Percentiles rank a stretch among this genome's conserved stretches.
phyloP scores from a whole-genome alignment of 2,797 vertebrate species.

The Rousettus madagascariensis region DNA sequence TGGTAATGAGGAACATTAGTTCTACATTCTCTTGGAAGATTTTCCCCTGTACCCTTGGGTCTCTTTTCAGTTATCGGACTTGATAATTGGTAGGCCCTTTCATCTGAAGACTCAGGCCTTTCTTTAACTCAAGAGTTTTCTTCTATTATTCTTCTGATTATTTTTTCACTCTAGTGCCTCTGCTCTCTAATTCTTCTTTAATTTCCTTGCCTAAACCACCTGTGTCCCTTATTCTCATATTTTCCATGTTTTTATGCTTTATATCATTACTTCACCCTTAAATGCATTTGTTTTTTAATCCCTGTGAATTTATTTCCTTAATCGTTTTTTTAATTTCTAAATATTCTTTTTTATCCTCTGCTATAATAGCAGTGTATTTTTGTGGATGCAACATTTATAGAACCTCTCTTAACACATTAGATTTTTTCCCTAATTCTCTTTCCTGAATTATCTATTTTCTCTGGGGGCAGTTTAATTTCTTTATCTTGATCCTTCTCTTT shows the following conservation, averaged over 20 bases:
- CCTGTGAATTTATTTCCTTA: background rate
- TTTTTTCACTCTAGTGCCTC: background rate
- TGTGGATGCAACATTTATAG: background rate
- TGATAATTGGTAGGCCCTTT: background rate
- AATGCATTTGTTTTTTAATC: background rate
- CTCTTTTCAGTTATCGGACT: background rate
- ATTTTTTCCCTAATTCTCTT: background rate
- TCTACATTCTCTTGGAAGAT: background rate
- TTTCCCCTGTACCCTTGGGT: background rate
- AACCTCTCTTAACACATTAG: background rate
- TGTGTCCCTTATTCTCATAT: background rate
- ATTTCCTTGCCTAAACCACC: background rate
- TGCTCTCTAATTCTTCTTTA: background rate
- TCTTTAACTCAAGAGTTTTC: background rate
- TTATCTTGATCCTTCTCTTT: slow-evolving; percentile 4
- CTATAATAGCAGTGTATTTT: background rate
- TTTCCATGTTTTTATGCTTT: slow-evolving; percentile 7
- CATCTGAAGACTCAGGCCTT: background rate
- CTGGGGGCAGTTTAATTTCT: background rate
- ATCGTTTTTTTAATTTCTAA: slow-evolving; percentile 33
- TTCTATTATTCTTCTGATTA: background rate
- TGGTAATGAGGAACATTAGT: background rate
- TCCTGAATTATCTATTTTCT: background rate
- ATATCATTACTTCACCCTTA: background rate
- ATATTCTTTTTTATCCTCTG: background rate